Base-by-base conservation (phyloP, 2,113 vertebrate genomes). In the Sminthopsis crassicaudata region DNA sequence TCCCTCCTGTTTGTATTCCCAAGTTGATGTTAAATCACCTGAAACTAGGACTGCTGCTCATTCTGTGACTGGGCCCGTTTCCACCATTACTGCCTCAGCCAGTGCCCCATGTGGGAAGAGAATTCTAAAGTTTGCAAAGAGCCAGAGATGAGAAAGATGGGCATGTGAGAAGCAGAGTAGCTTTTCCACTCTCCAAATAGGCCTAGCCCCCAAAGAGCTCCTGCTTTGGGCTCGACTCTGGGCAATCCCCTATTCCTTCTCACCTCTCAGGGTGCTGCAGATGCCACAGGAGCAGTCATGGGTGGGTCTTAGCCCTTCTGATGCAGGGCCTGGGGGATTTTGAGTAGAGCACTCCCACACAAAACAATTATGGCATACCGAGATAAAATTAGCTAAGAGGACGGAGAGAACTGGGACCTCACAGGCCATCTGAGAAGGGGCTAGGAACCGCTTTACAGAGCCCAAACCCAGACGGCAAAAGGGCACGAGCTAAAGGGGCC, bases 141-240 rank as follows among this genome's bases (percentile, higher is more conserved):
- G 19, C 16, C 19, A 0, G 16, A 42, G 36, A 9, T 42, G 6
- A 36, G 67, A 23, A 76, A 76, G 60, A n/a, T 23, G 67, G 14
- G 30, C 12, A 42, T 42, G n/a, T 0, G n/a, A 1, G 0, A 0
- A 84, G n/a, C n/a, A n/a, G n/a, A 42, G 67, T 67, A 16, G 27
- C 36, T 36, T 67, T 27, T 30, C 57, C 57, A 14, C 27, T 27
- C 12, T 30, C 57, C 57, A 67, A 26, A 54, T 1, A 8, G 55
- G 0, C 25, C 25, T 27, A 4, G 30, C 30, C 11, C 7, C 60
- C 60, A 67, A 67, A 84, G 19, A 42, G 67, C 19, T 6, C 67
- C 16, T 2, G n/a, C 67, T n/a, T 84, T 23, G 60, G n/a, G 67
- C 2, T n/a, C 1, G 42, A 2, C n/a, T 42, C 67, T 42, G n/a